These are phyloP conservation scores for Heliconius erato DNA, from an alignment of 2,888 invertebrate genomes.

Conservation along the genomic window DNA sequence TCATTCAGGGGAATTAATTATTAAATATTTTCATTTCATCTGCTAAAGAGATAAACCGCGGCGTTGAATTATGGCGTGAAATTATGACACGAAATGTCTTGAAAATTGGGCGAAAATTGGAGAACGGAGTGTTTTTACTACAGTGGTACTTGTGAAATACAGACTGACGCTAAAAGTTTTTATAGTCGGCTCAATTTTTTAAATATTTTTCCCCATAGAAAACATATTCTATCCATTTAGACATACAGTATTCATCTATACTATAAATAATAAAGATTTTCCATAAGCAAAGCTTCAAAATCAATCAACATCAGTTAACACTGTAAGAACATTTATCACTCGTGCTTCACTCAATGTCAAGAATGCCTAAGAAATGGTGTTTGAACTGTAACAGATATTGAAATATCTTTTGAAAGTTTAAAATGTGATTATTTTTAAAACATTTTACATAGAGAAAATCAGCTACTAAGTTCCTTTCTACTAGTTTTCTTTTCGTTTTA, in stretches of 20 bases:
- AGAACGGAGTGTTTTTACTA: not conserved
- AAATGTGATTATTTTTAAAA: not conserved
- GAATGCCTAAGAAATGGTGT: not conserved
- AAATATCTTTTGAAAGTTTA: constrained; percentile 2
- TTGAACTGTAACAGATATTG: constrained; percentile 8
- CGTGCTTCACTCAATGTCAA: not conserved
- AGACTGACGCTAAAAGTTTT: too few species aligned
- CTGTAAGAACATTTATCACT: constrained; percentile 8
- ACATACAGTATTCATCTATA: not conserved
- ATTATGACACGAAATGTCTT: too few species aligned
- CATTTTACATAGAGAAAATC: not conserved
- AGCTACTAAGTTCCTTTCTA: too few species aligned
- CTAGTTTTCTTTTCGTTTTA: too few species aligned
- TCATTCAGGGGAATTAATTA: too few species aligned
- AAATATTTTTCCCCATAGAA: not conserved
- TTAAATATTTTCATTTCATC: too few species aligned
- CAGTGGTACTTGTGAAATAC: not conserved
- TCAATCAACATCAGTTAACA: constrained; percentile 24
- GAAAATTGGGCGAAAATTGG: too few species aligned
- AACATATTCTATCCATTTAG: not conserved
- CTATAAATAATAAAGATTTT: not conserved
- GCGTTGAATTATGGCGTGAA: too few species aligned
- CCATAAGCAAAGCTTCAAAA: constrained; percentile 1
- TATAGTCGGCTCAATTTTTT: not conserved
- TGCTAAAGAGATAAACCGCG: too few species aligned